Conservation (phyloP, 2,113 vertebrate genomes). For the Oreochromis spilurus region DNA sequence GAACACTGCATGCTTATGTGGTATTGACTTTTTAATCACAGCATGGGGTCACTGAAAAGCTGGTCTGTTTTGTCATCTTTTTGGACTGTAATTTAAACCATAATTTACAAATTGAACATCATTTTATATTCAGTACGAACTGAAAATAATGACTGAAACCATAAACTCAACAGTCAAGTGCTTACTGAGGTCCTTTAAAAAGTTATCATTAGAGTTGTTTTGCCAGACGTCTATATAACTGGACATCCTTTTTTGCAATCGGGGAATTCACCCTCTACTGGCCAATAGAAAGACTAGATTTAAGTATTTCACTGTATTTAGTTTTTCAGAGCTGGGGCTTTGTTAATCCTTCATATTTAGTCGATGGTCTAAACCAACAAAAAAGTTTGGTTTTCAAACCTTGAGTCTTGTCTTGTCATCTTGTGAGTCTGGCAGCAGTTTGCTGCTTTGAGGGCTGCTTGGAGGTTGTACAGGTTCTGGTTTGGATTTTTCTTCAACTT, state of each 20-base stretch:
- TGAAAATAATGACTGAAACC: not conserved
- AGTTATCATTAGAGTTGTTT: not conserved
- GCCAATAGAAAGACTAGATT: not conserved
- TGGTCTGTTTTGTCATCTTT: not conserved
- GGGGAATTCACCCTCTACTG: not conserved
- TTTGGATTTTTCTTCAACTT: slow-evolving; percentile 17
- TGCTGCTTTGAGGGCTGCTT: not conserved
- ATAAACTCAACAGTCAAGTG: not conserved
- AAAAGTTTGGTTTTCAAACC: slow-evolving; percentile 7
- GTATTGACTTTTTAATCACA: not conserved
- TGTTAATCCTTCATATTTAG: not conserved
- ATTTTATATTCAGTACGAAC: not conserved
- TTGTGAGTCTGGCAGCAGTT: not conserved
- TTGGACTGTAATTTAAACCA: not conserved
- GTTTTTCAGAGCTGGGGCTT: not conserved
- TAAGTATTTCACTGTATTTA: not conserved
- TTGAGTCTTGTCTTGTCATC: slow-evolving; percentile 34
- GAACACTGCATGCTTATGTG: not conserved
- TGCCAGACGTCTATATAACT: not conserved
- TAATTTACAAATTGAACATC: not conserved
- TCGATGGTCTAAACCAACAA: not conserved
- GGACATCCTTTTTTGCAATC: not conserved
- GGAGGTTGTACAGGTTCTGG: not conserved
- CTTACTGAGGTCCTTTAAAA: not conserved
- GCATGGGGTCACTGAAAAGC: not conserved